phyloP scores from a whole-genome alignment of 1,140 invertebrate genomes.

The Homarus americanus region DNA sequence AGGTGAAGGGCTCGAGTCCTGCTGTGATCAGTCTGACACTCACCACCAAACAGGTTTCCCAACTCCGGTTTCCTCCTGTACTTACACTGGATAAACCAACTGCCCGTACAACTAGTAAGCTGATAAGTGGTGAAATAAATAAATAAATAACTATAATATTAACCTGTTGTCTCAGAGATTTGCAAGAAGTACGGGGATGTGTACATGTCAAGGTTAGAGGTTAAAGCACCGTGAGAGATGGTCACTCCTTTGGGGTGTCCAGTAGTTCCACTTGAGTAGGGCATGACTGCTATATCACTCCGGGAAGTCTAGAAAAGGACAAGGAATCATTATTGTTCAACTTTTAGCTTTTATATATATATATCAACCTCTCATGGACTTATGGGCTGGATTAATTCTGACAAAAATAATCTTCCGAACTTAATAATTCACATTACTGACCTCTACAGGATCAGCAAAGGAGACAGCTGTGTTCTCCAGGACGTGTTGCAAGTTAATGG shows the following conservation, averaged over 20 bases:
- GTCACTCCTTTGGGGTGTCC: conserved; percentile 29
- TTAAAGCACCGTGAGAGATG: neutral
- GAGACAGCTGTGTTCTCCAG: conserved; percentile 31
- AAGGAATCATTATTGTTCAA: neutral
- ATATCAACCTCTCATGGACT: neutral
- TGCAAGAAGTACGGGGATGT: neutral
- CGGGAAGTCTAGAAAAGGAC: neutral
- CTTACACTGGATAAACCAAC: no score
- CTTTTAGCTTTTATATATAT: neutral
- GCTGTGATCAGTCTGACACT: no score
- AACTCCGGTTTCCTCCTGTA: no score
- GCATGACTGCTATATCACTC: neutral
- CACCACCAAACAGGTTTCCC: no score
- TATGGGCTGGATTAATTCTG: no score
- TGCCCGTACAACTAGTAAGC: no score
- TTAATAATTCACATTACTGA: neutral
- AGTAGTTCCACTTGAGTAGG: conserved; percentile 35
- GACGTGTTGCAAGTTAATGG: conserved; percentile 24
- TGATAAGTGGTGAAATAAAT: no score
- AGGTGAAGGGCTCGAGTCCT: no score
- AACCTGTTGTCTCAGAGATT: neutral
- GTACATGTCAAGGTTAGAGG: neutral
- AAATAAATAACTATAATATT: neutral
- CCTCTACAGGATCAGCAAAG: conserved; percentile 39
- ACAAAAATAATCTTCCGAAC: no score